Base-by-base conservation (phyloP, 2,113 vertebrate genomes). In the Archilochus colubris region DNA sequence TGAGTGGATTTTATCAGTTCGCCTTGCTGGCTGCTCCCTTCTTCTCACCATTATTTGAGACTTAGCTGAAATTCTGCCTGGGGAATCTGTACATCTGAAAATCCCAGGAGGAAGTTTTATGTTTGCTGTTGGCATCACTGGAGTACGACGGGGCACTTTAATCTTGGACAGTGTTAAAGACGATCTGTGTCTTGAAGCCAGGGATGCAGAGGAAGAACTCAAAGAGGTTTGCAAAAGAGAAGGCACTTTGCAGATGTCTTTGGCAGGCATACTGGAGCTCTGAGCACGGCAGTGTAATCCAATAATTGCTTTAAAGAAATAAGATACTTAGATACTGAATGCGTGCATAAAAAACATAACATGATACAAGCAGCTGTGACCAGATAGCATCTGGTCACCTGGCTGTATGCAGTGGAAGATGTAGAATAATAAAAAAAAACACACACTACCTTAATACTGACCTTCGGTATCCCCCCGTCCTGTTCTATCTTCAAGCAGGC, bases 1-100 rank as follows among this genome's bases (percentile, higher is more conserved):
- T 3, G 99, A 99, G 76, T 98, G 98, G 58, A 98, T 98, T 96
- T 97, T 97, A 97, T 98, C 99, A n/a, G 98, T 98, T 61, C 98
- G 96, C 76, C 98, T 98, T 6, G 98, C 98, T 0, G 98, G 98
- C 21, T 97, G 97, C 83, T 98, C 98, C 46, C 97, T 97, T 55
- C 95, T 95, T 89, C 91, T 96, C 82, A 98, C 66, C 1, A 22
- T 40, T 7, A 57, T 36, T 4, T 89, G 84, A 7, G 89, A 46
- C 50, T 90, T n/a, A 22, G 86, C 14, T 0, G 57, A 83, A 40
- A 54, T 38, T 67, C 80, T 48, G 7, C 63, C 51, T 59, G 88
- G 93, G 50, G 94, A 67, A 59, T 97, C 88, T 3, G 95, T 58
- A 50, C 97, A 91, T 62, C 95, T 88, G 31, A 74, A 85, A 81